Evolutionary conservation across 1,140 invertebrate species (phyloP).

Genomic region (Megalopta genalis): DNA sequence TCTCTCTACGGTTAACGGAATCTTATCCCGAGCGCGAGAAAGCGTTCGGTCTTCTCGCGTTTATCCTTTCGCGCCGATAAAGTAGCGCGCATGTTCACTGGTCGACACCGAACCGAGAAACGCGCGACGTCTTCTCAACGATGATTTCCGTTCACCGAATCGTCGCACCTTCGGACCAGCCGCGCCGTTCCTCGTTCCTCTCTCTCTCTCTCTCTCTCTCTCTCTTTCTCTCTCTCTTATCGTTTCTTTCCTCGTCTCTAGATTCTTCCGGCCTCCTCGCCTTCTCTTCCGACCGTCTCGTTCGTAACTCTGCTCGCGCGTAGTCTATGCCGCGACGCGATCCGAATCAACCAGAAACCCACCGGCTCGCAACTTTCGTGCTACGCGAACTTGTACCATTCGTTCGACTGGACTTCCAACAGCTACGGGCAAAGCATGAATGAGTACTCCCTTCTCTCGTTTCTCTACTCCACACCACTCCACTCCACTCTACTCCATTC

Average conservation of each 20-base stretch:
- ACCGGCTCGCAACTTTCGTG: slow-evolving; percentile 53
- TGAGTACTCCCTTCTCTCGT: slow-evolving; percentile 75
- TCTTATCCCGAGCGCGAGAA: background rate
- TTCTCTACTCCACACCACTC: slow-evolving; percentile 45
- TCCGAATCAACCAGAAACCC: slow-evolving; percentile 13
- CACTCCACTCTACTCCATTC: slow-evolving; percentile 21
- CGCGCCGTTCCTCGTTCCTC: background rate
- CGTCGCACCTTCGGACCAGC: background rate
- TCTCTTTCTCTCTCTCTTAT: too few species aligned
- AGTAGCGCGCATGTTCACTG: background rate
- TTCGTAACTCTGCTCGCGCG: background rate
- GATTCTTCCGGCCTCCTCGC: background rate
- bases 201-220: too few species aligned
- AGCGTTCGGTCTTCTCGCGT: background rate
- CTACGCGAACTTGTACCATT: slow-evolving; percentile 76
- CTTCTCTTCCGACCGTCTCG: slow-evolving; percentile 10
- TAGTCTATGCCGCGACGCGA: background rate
- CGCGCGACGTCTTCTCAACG: background rate
- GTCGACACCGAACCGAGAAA: background rate
- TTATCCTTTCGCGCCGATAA: background rate
- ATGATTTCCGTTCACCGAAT: background rate
- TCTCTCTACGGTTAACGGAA: background rate
- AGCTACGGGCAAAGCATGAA: slow-evolving; percentile 79
- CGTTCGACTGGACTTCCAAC: slow-evolving; percentile 77
- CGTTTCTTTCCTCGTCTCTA: too few species aligned